Percentiles rank a stretch among this genome's conserved stretches.
Evolutionary conservation across 2,113 vertebrate genomes (phyloP).

Genomic region (Halichoerus grypus): DNA sequence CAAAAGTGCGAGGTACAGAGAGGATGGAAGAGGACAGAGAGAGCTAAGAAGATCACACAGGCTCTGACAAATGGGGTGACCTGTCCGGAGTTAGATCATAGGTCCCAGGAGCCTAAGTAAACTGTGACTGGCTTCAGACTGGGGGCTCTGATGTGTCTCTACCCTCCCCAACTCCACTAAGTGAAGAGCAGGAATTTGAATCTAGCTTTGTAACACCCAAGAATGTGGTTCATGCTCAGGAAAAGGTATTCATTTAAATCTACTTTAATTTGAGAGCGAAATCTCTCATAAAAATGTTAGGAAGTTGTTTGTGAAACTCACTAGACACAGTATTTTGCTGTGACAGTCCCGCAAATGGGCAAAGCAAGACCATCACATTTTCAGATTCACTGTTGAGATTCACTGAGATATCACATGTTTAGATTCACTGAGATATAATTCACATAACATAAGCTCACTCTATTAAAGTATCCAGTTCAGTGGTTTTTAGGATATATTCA

Average conservation of each 20-base stretch:
- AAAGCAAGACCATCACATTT: not conserved
- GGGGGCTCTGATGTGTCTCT: not conserved
- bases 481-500: not conserved
- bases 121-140: not conserved
- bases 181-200: not conserved
- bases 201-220: not conserved
- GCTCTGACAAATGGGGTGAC: not conserved
- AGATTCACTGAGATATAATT: not conserved
- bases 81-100: not conserved
- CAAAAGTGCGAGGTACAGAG: not conserved
- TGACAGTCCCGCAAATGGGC: too few relatives aligned
- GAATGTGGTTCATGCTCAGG: not conserved
- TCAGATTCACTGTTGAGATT: not conserved
- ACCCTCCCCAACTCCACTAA: rapidly evolving
- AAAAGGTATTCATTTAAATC: not conserved
- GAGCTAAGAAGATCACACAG: rapidly evolving
- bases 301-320: not conserved
- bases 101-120: not conserved
- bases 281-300: not conserved
- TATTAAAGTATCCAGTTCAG: not conserved
- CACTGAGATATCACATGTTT: not conserved
- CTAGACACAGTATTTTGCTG: not conserved
- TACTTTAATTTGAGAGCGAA: not conserved
- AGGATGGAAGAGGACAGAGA: not conserved
- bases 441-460: not conserved